Evolutionary conservation across 1,140 invertebrate genomes (phyloP).

Genomic region (Drosophila nasuta): DNA sequence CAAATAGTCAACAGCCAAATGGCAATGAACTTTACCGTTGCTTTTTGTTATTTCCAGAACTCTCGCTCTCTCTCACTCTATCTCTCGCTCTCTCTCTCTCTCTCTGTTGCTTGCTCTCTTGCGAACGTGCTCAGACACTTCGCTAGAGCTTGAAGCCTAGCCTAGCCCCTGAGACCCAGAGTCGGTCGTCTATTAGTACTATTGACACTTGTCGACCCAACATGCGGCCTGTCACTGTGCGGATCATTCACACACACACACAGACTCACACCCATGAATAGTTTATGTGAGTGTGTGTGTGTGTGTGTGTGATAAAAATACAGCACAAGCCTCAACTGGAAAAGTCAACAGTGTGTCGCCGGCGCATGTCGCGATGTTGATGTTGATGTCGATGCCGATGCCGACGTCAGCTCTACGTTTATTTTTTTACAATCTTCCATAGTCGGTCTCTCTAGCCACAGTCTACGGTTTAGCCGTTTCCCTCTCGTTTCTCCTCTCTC

Average conservation of each 20-base stretch:
- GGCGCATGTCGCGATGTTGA: slow-evolving; percentile 64
- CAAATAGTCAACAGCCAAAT: slow-evolving; percentile 56
- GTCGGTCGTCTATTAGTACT: slow-evolving; percentile 75
- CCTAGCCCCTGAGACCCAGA: slow-evolving; percentile 29
- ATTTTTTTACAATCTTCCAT: slow-evolving; percentile 24
- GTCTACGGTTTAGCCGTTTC: slow-evolving; percentile 24
- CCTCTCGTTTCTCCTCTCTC: slow-evolving; percentile 1
- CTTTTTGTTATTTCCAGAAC: slow-evolving; percentile 52
- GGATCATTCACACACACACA: slow-evolving; percentile 59
- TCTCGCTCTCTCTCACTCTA: slow-evolving; percentile 2
- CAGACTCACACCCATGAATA: slow-evolving; percentile 40
- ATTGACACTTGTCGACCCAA: slow-evolving; percentile 81
- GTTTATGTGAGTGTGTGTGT: slow-evolving; percentile 8
- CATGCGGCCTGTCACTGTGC: slow-evolving; percentile 76
- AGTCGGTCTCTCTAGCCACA: slow-evolving; percentile 2
- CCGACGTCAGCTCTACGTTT: slow-evolving; percentile 41
- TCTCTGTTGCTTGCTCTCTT: not conserved
- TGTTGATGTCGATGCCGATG: slow-evolving; percentile 47
- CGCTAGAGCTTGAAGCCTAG: not conserved
- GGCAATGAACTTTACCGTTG: slow-evolving; percentile 81
- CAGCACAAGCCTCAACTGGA: slow-evolving; percentile 54
- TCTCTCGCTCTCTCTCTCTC: not conserved
- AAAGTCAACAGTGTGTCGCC: slow-evolving; percentile 71
- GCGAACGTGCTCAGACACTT: slow-evolving; percentile 47
- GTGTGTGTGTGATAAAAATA: slow-evolving; percentile 42